Conservation (phyloP, 2,113 vertebrate genomes). For the Sarotherodon lohbergeri region DNA sequence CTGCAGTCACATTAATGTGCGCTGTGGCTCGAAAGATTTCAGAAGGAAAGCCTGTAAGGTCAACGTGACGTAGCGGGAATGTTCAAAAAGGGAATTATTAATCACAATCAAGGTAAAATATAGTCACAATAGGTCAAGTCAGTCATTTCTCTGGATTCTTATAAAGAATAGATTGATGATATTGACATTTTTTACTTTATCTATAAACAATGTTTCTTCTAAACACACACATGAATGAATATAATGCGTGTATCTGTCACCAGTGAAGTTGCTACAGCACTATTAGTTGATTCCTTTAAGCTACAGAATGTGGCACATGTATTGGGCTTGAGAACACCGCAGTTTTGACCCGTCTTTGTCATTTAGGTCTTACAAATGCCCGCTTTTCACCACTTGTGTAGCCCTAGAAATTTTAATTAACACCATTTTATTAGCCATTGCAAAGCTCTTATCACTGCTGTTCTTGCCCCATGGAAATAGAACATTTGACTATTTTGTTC, state of each 20-base stretch:
- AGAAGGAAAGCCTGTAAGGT: conserved; percentile 20
- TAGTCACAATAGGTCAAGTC: background rate
- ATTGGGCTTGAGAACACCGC: background rate
- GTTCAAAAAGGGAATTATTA: conserved; percentile 19
- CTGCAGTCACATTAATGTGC: conserved; percentile 40
- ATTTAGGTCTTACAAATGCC: background rate
- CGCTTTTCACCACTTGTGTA: background rate
- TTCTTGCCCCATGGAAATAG: conserved; percentile 31
- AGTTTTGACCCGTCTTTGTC: background rate
- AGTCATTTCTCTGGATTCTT: background rate
- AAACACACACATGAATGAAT: background rate
- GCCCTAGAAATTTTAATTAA: background rate
- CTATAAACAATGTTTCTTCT: background rate
- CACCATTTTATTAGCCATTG: background rate
- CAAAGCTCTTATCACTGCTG: background rate
- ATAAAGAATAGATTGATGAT: background rate
- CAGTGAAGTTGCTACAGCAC: background rate
- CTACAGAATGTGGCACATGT: background rate
- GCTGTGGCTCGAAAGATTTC: background rate
- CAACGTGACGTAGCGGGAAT: conserved; percentile 17
- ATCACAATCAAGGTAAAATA: conserved; percentile 15
- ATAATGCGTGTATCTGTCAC: background rate
- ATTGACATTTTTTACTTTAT: background rate
- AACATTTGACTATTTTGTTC: conserved; percentile 42
- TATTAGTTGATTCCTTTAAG: background rate